Conservation (phyloP, 2,888 invertebrate species). For the Spilosoma lubricipeda region DNA sequence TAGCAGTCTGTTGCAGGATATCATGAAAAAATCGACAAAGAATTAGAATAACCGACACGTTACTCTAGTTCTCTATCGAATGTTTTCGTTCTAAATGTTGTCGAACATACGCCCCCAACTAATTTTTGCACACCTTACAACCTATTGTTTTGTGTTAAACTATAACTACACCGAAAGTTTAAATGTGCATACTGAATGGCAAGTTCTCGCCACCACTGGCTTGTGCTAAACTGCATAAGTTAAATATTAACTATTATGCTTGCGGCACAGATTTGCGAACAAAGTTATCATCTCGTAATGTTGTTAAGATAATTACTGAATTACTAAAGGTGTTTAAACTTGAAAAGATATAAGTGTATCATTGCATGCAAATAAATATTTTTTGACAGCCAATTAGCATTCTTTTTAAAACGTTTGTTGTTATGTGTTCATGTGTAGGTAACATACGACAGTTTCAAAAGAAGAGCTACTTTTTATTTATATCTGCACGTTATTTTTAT, state of each 20-base stretch:
- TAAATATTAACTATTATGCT: conserved; percentile 48
- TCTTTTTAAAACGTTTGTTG: not conserved
- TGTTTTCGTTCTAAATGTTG: too few species aligned
- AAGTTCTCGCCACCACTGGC: not conserved
- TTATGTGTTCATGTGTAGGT: too few species aligned
- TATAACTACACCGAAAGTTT: not conserved
- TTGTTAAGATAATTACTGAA: conserved; percentile 22
- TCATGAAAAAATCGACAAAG: too few species aligned
- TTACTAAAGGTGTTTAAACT: not conserved
- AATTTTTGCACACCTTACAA: not conserved
- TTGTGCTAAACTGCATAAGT: conserved; percentile 31
- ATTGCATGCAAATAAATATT: not conserved
- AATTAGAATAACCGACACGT: too few species aligned
- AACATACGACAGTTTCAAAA: not conserved
- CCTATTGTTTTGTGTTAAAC: not conserved
- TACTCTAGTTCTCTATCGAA: too few species aligned
- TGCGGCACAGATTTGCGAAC: conserved; percentile 44
- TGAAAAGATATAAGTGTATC: not conserved
- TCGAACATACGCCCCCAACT: not conserved
- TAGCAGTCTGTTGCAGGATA: too few species aligned
- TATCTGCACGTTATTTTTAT: not conserved
- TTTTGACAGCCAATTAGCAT: not conserved
- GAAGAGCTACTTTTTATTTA: not conserved
- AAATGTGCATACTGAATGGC: not conserved
- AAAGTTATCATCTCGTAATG: conserved; percentile 32